Base-by-base conservation (phyloP, 2,888 invertebrate species). In the Chaitophorus viminalis region DNA sequence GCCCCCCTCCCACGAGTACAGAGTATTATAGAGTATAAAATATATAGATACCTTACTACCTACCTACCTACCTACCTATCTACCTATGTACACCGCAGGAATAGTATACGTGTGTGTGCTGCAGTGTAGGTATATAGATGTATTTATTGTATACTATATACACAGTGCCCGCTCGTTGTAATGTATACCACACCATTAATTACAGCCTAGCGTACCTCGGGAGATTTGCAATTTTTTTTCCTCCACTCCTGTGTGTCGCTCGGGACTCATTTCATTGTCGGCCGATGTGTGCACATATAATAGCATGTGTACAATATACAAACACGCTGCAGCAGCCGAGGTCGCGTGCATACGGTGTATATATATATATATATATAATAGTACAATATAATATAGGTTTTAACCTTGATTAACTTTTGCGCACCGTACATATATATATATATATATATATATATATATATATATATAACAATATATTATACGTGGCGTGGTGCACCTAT, bases 351-450 rank as follows among this genome's bases (percentile, higher is more conserved):
- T 39, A 39, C 54, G 3, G 54, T n/a, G 25, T 29, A 21, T n/a
- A 39, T 25, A 39, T 74, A 82, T 70, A 54, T n/a, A 18, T 18
- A n/a, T 21, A n/a, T 39, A 2, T 31, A n/a, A n/a, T n/a, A n/a
- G n/a, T n/a, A n/a, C n/a, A n/a, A n/a, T n/a, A n/a, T n/a, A n/a
- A 60, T 60, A 60, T 39, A 60, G 74, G 25, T 36, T 39, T 39
- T 75, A 75, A 75, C 83, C 83, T 83, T 83, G 83, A 75, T 83
- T 75, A 83, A 36, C 60, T 75, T 83, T 75, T 75, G 54, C 60
- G n/a, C 29, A 39, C 54, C 25, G 54, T n/a, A 33, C 39, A 21
- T n/a, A 39, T 25, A 39, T 74, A 82, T 70, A 54, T n/a, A 18
- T 18, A n/a, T 21, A n/a, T 39, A 2, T 31, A n/a, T 3, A 25